These are phyloP conservation scores for Passer montanus DNA, from an alignment of 2,113 vertebrate species.

Conservation along the genomic window DNA sequence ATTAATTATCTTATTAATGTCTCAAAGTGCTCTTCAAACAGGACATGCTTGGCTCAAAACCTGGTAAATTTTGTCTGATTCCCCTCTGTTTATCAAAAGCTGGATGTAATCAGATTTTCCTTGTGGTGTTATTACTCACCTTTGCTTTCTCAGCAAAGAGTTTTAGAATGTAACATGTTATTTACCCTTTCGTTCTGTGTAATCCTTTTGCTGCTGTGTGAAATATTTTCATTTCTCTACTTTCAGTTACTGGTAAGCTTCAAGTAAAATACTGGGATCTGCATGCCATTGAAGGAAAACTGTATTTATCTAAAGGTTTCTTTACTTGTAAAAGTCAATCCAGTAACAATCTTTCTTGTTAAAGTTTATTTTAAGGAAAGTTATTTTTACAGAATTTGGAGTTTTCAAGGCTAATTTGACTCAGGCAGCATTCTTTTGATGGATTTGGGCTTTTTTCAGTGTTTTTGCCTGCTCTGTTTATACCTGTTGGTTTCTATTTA, in stretches of 20 bases:
- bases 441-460: not conserved
- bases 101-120: not conserved
- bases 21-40: conserved; percentile 38
- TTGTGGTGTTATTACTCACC: not conserved
- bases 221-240: not conserved
- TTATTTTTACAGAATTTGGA: not conserved
- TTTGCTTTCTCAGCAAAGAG: not conserved
- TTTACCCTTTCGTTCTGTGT: not conserved
- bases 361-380: not conserved
- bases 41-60: not conserved
- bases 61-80: not conserved
- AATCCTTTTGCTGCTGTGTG: not conserved
- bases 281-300: not conserved
- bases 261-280: not conserved
- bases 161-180: not conserved
- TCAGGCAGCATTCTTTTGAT: not conserved
- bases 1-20: not conserved
- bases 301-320: not conserved
- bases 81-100: not conserved
- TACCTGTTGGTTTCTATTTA: not conserved
- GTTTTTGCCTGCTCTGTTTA: not conserved
- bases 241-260: not conserved
- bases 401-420: not conserved
- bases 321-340: not conserved
- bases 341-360: not conserved